Conservation (phyloP, 53 echinoderm and acorn worm species). For the Patiria pectinifera region DNA sequence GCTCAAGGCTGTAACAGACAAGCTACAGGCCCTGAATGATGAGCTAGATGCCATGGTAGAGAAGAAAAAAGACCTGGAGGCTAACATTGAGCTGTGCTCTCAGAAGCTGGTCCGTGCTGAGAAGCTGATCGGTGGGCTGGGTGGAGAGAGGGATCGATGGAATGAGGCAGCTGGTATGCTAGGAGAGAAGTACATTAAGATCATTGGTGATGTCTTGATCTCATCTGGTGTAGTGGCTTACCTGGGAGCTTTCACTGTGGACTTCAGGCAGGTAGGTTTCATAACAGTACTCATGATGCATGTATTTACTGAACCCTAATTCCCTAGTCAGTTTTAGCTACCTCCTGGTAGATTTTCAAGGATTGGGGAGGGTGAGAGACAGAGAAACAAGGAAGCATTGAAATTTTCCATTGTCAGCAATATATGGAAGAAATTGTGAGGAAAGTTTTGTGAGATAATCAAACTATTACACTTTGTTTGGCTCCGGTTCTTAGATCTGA, state of each 20-base stretch:
- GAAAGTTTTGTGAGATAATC: too few species aligned
- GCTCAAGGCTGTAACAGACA: slow-evolving; percentile 93
- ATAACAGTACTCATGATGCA: too few species aligned
- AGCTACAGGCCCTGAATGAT: slow-evolving; percentile 89
- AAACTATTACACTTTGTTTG: too few species aligned
- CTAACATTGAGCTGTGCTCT: slow-evolving; percentile 97
- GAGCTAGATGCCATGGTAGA: slow-evolving; percentile 91
- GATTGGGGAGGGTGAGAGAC: too few species aligned
- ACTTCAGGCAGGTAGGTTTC: slow-evolving; percentile 87
- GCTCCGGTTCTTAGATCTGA: too few species aligned
- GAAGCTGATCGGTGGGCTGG: slow-evolving; percentile 97
- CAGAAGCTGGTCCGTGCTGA: slow-evolving; percentile 95
- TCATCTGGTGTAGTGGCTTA: slow-evolving; percentile 97
- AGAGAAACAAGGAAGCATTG: too few species aligned
- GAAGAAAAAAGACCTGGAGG: slow-evolving; percentile 97
- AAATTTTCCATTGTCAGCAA: too few species aligned
- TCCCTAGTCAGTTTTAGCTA: too few species aligned
- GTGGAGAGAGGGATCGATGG: slow-evolving; percentile 98
- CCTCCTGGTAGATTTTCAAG: too few species aligned
- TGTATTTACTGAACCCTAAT: too few species aligned
- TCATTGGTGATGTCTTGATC: slow-evolving; percentile 96
- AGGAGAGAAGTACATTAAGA: slow-evolving; percentile 89
- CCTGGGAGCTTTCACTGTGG: slow-evolving; percentile 97
- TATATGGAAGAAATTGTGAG: too few species aligned
- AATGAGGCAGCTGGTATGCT: slow-evolving; percentile 77